Evolutionary conservation across 2,888 invertebrate genomes (phyloP), one percentile per base, ranked within the genome.

Genomic region (Ichneumoninae sp.): DNA sequence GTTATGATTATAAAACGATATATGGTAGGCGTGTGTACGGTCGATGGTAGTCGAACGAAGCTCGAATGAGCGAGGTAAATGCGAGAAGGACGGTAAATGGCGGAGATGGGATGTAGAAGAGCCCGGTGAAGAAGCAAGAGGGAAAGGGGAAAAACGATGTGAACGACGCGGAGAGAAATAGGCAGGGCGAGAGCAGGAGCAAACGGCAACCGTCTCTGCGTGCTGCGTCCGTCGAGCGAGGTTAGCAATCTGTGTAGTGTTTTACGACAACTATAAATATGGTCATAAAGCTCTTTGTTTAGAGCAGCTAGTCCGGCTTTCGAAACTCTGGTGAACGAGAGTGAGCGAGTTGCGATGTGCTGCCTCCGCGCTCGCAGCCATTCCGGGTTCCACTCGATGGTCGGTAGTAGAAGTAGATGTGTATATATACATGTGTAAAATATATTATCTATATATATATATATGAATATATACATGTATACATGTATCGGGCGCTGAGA

Each of bases 181-280:
- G 57, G 57, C 82, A 78, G 77, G 74, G 79, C 80, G 76, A 75
- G 82, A 85, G 75, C 80, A 52, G 70, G 54, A 84, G 87, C 78
- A 78, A 80, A 80, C 74, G 82, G 74, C 82, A 80, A 80, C 79
- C 79, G 74, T 80, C 79, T 84, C 72, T 70, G 78, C 84, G 83
- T 80, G 80, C 84, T 54, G 84, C 76, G 83, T 77, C 65, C 78
- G 86, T 77, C 85, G 88, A 89, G 89, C 90, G 91, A 91, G 91
- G 91, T 91, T 91, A 90, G 92, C 91, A 92, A 93, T 93, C 92
- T 91, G 91, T 89, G 90, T 91, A 91, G 92, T 92, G 91, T 93
- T 93, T 93, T 93, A 93, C 91, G 93, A 92, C 92, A 92, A 91
- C 93, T 92, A 93, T 93, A 93, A 93, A 93, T 93, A 92, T 91